phyloP scores from a whole-genome alignment of 2,888 invertebrate species.

The Boloria selene region DNA sequence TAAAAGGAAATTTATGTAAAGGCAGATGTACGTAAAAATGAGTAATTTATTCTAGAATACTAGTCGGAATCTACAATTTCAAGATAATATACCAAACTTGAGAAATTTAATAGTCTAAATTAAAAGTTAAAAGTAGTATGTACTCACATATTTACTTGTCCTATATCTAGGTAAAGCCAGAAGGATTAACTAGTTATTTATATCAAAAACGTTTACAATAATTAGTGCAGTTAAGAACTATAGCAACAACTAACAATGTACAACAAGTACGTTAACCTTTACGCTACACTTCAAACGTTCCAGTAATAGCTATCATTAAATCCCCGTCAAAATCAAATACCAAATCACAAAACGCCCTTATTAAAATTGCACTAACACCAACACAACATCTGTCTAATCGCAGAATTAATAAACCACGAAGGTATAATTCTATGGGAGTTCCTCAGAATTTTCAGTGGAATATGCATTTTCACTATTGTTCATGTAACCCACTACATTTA shows the following conservation, averaged over 20 bases:
- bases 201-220: too few species aligned
- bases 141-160: too few species aligned
- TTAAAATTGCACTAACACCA: constrained; percentile 31
- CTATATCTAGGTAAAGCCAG: too few species aligned
- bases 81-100: too few species aligned
- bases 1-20: too few species aligned
- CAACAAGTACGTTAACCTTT: not conserved
- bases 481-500: constrained; percentile 74
- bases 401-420: constrained; percentile 62
- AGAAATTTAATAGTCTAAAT: too few species aligned
- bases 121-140: too few species aligned
- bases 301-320: constrained; percentile 2
- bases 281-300: constrained; percentile 19
- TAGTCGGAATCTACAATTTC: too few species aligned
- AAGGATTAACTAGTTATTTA: too few species aligned
- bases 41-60: too few species aligned
- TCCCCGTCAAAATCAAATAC: constrained; percentile 6
- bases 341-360: constrained; percentile 23
- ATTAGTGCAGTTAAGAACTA: too few species aligned
- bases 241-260: not conserved
- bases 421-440: constrained; percentile 68
- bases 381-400: constrained; percentile 51
- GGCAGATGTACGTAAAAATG: too few species aligned
- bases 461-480: constrained; percentile 76
- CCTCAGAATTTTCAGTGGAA: constrained; percentile 67